A percentile compares a stretch with the other conserved stretches of the same genome.
Conservation (phyloP, 2,797 vertebrate species). For the Peromyscus nudipes region DNA sequence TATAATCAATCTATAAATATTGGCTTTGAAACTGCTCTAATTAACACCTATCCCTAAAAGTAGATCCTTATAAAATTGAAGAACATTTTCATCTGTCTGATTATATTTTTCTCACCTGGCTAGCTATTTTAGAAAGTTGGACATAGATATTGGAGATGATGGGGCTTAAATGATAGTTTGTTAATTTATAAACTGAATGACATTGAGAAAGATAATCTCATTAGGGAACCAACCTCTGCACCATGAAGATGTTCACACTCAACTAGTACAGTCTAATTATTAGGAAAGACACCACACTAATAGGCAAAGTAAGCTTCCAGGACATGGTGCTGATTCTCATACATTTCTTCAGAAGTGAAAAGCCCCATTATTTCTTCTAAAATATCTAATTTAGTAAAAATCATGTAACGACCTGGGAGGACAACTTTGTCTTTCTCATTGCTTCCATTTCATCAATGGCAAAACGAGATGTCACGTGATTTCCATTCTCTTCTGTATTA, state of each 20-base stretch:
- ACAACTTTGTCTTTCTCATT: constrained; percentile 26
- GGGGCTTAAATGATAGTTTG: not conserved
- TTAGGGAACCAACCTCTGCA: not conserved
- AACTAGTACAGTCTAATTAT: not conserved
- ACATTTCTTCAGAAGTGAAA: not conserved
- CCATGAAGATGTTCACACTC: not conserved
- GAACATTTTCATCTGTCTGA: not conserved
- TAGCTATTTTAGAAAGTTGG: not conserved
- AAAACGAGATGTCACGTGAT: constrained; percentile 71
- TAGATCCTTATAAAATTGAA: not conserved
- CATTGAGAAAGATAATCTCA: not conserved
- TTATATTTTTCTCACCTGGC: not conserved
- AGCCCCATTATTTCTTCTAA: not conserved
- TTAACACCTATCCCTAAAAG: not conserved
- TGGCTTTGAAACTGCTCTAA: not conserved
- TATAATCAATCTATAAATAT: not conserved
- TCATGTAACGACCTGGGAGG: no score
- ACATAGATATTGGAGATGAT: not conserved
- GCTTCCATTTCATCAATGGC: constrained; percentile 69
- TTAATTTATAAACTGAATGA: not conserved
- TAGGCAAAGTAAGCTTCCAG: not conserved
- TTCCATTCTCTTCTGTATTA: constrained; percentile 30
- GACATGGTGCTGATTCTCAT: not conserved
- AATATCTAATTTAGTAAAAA: constrained; percentile 2
- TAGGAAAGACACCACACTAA: not conserved